Conservation (phyloP, 2,888 invertebrate genomes). For the Acleris holmiana region DNA sequence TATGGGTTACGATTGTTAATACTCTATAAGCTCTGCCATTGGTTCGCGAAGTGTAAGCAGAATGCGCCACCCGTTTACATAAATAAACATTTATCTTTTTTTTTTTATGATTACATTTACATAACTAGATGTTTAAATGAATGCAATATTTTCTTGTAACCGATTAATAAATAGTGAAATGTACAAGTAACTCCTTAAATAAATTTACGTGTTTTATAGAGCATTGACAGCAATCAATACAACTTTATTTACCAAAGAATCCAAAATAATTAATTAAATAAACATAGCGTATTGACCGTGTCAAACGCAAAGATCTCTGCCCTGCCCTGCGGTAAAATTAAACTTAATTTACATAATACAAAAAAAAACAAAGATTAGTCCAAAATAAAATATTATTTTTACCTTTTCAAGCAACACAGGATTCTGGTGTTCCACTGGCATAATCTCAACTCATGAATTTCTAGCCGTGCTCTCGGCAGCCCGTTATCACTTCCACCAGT, state of each 20-base stretch:
- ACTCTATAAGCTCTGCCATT: conserved; percentile 2
- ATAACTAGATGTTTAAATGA: background rate
- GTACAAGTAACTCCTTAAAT: too few relatives aligned
- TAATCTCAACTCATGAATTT: conserved; percentile 64
- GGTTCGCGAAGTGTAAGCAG: background rate
- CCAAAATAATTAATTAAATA: too few relatives aligned
- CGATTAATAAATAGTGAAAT: too few relatives aligned
- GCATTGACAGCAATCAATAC: too few relatives aligned
- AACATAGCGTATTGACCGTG: too few relatives aligned
- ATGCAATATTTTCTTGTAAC: too few relatives aligned
- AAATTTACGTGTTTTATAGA: too few relatives aligned
- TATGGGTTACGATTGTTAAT: background rate
- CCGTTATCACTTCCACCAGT: conserved; percentile 57
- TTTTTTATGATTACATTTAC: background rate
- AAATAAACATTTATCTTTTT: conserved; percentile 7
- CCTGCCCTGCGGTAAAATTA: too few relatives aligned
- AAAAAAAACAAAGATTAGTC: background rate
- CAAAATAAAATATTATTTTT: conserved; percentile 39
- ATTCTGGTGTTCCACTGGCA: conserved; percentile 76
- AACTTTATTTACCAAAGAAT: too few relatives aligned
- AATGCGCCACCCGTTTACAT: conserved; percentile 18
- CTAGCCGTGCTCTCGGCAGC: conserved; percentile 52
- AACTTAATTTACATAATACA: background rate
- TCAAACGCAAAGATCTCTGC: too few relatives aligned
- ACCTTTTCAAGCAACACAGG: conserved; percentile 78